Evolutionary conservation across 2,797 vertebrate genomes (phyloP), one percentile per base, ranked within the genome.

Genomic region (Melanotaenia trifasciata): DNA sequence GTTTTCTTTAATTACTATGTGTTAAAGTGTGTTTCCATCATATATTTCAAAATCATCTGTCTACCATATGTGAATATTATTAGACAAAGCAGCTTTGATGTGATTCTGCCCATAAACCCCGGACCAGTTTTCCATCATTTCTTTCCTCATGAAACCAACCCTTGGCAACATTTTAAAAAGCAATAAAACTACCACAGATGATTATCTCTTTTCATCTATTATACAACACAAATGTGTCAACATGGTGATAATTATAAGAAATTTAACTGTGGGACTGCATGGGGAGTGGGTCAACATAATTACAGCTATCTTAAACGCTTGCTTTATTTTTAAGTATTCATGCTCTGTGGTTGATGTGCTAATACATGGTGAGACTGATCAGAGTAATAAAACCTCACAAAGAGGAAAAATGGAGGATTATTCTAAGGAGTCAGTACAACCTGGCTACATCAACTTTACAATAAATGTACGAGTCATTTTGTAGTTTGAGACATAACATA

Each of bases 281-380:
- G 30, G 80, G 87, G 85, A 86, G 84, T 79, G 87, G 84, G 85
- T 90, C 35, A 20, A 69, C 68, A 36, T 93, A 88, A 94, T 92
- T 92, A 88, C 90, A 56, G 84, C 64, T 38, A 79, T 86, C 79
- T 77, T 93, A 93, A 94, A 93, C 70, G 78, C 74, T 84, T 85
- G 81, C 85, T 94, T 93, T 94, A 87, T 91, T 91, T 93, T 94
- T 92, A 94, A 94, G 89, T 89, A 92, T 94, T 94, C 86, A 94
- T 93, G 87, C 78, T 56, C 75, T 35, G 54, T 87, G 84, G 81
- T 81, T 89, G 88, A 93, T 91, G 87, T 87, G 80, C 78, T 84
- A 72, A 85, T 59, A 63, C 79, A 75, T 83, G 59, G 60, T 36
- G 28, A 83, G 87, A 92, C 82, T 71, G 83, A 91, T 86, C 85